These are phyloP conservation scores for Salvelinus alpinus DNA, from an alignment of 2,113 vertebrate genomes.

Conservation along the genomic window DNA sequence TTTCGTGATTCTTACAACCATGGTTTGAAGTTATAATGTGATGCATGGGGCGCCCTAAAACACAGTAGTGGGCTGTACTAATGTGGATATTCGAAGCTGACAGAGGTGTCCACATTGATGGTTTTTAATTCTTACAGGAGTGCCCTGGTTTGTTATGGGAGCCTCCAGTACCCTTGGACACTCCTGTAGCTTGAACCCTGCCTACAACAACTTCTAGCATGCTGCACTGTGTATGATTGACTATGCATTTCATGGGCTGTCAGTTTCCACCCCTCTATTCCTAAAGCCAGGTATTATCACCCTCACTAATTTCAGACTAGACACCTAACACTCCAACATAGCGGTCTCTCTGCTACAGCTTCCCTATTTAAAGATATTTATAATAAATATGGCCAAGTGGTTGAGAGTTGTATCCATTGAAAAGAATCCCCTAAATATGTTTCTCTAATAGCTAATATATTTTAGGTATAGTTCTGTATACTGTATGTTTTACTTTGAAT, in stretches of 20 bases:
- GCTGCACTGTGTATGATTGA: neutral
- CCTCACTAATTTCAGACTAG: neutral
- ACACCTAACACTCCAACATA: neutral
- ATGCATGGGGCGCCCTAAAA: neutral
- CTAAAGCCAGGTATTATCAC: neutral
- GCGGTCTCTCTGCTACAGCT: neutral
- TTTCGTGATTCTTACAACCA: too few species aligned
- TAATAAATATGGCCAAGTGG: conserved; percentile 38
- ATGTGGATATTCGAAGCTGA: neutral
- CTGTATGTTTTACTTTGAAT: conserved; percentile 32
- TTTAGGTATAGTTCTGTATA: conserved; percentile 46
- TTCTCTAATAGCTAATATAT: conserved; percentile 58
- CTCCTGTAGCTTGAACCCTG: neutral
- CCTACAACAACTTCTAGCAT: neutral
- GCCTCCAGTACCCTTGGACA: too few species aligned
- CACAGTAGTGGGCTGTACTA: neutral
- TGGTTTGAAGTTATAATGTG: neutral
- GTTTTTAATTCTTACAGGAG: too few species aligned
- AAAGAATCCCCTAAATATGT: conserved; percentile 52
- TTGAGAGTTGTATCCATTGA: conserved; percentile 44
- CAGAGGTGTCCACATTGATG: too few species aligned
- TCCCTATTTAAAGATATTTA: conserved; percentile 59
- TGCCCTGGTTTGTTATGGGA: too few species aligned
- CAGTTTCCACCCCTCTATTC: neutral
- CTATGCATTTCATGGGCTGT: neutral